Base-by-base conservation (phyloP, 2,797 vertebrate species). In the Phoebastria nigripes region DNA sequence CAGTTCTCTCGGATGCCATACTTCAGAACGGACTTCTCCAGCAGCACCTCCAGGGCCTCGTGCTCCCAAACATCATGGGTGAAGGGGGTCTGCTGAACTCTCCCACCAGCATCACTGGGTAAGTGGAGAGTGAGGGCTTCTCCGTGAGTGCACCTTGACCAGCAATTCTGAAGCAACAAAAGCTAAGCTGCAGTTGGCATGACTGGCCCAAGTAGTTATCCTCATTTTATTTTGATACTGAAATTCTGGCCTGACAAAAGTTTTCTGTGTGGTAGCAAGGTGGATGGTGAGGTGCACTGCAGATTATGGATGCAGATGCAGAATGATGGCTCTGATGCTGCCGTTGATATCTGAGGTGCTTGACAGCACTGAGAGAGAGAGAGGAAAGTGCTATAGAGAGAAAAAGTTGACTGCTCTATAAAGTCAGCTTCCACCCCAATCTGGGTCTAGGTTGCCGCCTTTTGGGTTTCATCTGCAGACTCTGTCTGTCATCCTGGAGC, bases 61-160 rank as follows among this genome's bases (percentile, higher is more conserved):
- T 67, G 83, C 15, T 97, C 42, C 90, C 94, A 7, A 90, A 89
- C 87, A 92, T 97, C 62, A 20, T 87, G 79, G 22, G 84, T 21
- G 71, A 88, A 28, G 93, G 87, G 73, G 24, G 87, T 65, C 52
- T 89, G 81, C 72, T 89, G 70, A 80, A 31, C 81, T 63, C 95
- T 41, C 52, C 91, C 78, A 81, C 71, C 63, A 87, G 70, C 82
- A 93, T 97, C 89, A 94, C 85, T 0, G 80, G 93, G 96, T 97
- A 71, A 96, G 97, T 70, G 59, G 39, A 6, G 58, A n/a, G 39
- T 4, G 5, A 35, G 47, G 35, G 26, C 28, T 89, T 56, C 1
- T 1, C 58, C 3, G 1, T 5, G 52, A 59, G 41, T 3, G 35
- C 19, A 2, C 21, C 56, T 51, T 26, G 41, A 18, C 46, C 35